phyloP scores from a whole-genome alignment of 2,888 invertebrate species.

The Ctenicera cuprea region DNA sequence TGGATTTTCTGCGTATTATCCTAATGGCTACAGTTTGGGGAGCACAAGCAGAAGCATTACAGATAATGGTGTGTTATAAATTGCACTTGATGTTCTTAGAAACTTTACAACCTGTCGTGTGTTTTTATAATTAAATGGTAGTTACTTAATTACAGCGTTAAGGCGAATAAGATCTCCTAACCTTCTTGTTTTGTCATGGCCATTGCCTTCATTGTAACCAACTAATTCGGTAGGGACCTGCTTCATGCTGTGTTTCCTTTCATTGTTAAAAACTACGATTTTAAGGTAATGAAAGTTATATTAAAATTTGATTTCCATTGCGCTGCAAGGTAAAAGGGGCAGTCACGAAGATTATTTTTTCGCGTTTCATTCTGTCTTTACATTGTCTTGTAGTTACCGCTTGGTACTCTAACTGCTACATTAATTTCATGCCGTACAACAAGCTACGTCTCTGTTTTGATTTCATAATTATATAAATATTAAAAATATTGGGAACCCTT shows the following conservation, averaged over 20 bases:
- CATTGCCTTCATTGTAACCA: slow-evolving; percentile 14
- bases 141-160: slow-evolving; percentile 10
- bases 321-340: not conserved
- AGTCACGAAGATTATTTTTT: too few species aligned
- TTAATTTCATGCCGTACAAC: too few species aligned
- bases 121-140: slow-evolving; percentile 19
- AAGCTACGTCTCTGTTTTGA: too few species aligned
- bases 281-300: slow-evolving; percentile 5
- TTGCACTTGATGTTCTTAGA: slow-evolving; percentile 7
- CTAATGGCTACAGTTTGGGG: slow-evolving; percentile 14
- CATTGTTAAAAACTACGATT: slow-evolving; percentile 11
- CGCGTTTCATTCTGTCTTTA: too few species aligned
- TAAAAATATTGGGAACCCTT: too few species aligned
- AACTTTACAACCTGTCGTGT: slow-evolving; percentile 5
- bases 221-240: slow-evolving; percentile 9
- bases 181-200: slow-evolving; percentile 18
- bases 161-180: slow-evolving; percentile 1
- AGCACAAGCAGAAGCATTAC: slow-evolving; percentile 18
- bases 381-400: too few species aligned
- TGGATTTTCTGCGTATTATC: slow-evolving; percentile 24
- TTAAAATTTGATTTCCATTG: not conserved
- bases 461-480: too few species aligned
- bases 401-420: too few species aligned
- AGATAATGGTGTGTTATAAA: slow-evolving; percentile 26
- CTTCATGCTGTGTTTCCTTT: slow-evolving; percentile 27